Conservation (phyloP, 1,140 invertebrate species). For the Pseudomyrmex dendroicus region DNA sequence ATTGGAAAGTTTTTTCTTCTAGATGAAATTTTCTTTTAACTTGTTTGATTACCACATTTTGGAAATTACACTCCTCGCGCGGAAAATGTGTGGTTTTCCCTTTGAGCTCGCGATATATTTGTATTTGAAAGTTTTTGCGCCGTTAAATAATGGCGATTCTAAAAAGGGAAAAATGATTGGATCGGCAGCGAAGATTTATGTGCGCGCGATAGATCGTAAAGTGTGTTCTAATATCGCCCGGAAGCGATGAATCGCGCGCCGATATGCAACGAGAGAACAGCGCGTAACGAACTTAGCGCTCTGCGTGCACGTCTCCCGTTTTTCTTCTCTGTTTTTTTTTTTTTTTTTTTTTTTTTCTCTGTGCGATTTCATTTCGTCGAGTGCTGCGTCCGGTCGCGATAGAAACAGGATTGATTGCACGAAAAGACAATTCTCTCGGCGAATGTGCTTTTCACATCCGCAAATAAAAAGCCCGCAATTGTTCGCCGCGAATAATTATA, state of each 20-base stretch:
- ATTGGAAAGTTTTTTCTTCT: background rate
- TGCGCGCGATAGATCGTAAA: constrained; percentile 4
- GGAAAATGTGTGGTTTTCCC: background rate
- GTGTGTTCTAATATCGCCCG: constrained; percentile 24
- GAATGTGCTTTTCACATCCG: background rate
- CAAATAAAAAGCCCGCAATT: constrained; percentile 25
- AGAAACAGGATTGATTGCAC: constrained; percentile 12
- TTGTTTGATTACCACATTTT: background rate
- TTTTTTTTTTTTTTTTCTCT: background rate
- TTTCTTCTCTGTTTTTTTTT: background rate
- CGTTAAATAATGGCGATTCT: background rate
- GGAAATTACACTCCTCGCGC: background rate
- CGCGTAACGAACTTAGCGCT: constrained; percentile 24
- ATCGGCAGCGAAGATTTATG: constrained; percentile 31
- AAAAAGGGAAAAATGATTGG: background rate
- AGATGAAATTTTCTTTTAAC: background rate
- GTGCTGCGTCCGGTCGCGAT: background rate
- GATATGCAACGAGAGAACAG: constrained; percentile 21
- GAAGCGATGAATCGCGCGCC: background rate
- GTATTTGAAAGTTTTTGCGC: background rate
- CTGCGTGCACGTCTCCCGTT: background rate
- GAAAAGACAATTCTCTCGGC: constrained; percentile 7
- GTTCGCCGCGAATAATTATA: background rate
- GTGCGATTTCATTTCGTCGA: constrained; percentile 32
- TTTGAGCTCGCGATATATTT: background rate